phyloP scores from a whole-genome alignment of 2,113 vertebrate species.

The Potamarius usumacintae region DNA sequence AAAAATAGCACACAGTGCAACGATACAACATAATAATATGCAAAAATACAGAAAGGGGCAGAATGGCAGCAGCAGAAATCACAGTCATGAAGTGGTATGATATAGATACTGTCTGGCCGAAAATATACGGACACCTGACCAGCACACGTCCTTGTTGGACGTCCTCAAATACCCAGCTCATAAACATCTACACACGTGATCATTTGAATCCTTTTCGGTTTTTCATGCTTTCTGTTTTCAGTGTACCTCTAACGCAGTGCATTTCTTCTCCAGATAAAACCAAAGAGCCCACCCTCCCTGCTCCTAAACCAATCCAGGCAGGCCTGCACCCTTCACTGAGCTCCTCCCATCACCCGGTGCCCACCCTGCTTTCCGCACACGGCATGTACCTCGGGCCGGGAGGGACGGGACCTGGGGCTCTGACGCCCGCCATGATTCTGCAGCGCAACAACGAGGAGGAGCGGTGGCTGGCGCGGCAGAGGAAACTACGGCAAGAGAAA shows the following conservation, averaged over 20 bases:
- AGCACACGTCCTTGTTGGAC: no score
- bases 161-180: no score
- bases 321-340: constrained; percentile 78
- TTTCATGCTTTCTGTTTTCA: background rate
- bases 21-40: background rate
- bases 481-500: constrained; percentile 93
- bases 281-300: constrained; percentile 83
- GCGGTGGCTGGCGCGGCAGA: constrained; percentile 92
- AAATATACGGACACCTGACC: background rate
- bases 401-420: constrained; percentile 60
- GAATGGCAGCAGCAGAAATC: background rate
- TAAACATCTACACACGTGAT: background rate
- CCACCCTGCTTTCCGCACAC: constrained; percentile 85
- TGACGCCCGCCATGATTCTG: constrained; percentile 81
- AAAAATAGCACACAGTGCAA: background rate
- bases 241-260: background rate
- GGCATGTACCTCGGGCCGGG: constrained; percentile 81
- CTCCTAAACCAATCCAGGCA: constrained; percentile 85
- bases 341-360: constrained; percentile 79
- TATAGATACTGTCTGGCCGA: background rate
- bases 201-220: background rate
- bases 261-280: constrained; percentile 81
- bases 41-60: background rate
- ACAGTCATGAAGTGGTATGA: background rate
- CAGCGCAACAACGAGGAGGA: constrained; percentile 95